A percentile compares a stretch with the other conserved stretches of the same genome.
These are phyloP conservation scores for Crenichthys baileyi DNA, from an alignment of 2,797 vertebrate genomes.

Conservation along the genomic window DNA sequence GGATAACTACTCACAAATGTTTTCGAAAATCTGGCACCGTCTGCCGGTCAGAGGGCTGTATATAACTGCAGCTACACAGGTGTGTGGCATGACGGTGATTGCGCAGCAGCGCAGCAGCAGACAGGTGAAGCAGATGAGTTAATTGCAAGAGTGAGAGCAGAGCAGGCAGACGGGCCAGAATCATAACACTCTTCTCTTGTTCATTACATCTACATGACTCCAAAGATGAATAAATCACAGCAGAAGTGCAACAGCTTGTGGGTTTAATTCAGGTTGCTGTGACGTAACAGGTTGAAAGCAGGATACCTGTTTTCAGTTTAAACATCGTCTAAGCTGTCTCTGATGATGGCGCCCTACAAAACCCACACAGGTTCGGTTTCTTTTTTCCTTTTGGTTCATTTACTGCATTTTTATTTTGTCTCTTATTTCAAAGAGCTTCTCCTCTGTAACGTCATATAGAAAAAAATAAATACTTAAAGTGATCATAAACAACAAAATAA, in stretches of 20 bases:
- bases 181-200: slow-evolving; percentile 20
- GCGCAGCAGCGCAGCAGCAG: too few relatives aligned
- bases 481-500: neutral
- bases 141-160: too few relatives aligned
- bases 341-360: neutral
- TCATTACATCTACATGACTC: slow-evolving; percentile 32
- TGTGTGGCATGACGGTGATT: too few relatives aligned
- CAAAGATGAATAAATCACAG: slow-evolving; percentile 45
- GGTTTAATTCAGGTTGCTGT: slow-evolving; percentile 21
- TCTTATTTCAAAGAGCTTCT: too few relatives aligned
- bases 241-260: slow-evolving; percentile 39
- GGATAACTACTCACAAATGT: too few relatives aligned
- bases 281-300: slow-evolving; percentile 10
- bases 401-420: too few relatives aligned
- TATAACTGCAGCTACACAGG: too few relatives aligned
- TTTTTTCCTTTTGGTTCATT: neutral
- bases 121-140: too few relatives aligned
- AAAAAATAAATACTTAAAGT: neutral
- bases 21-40: too few relatives aligned
- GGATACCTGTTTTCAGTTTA: neutral
- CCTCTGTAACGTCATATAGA: neutral
- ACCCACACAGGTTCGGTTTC: neutral
- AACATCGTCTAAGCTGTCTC: neutral
- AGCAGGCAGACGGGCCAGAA: too few relatives aligned
- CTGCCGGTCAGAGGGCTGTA: too few relatives aligned